These are phyloP conservation scores for Agrochola lota DNA, from an alignment of 2,888 invertebrate species.

Conservation along the genomic window DNA sequence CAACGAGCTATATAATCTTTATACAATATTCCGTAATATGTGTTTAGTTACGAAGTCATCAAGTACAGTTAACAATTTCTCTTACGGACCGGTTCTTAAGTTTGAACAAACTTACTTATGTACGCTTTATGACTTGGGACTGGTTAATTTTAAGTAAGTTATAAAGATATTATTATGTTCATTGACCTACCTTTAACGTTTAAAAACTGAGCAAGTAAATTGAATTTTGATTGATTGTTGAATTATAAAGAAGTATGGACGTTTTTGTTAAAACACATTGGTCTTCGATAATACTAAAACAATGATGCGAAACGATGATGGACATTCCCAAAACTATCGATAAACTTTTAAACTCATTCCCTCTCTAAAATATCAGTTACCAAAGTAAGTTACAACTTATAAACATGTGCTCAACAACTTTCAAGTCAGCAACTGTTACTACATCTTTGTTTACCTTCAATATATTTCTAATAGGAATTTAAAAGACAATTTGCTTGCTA, in stretches of 20 bases:
- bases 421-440: slow-evolving; percentile 10
- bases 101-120: slow-evolving; percentile 84
- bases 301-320: neutral
- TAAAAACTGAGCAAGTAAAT: slow-evolving; percentile 26
- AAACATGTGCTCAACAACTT: slow-evolving; percentile 10
- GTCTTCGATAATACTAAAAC: neutral
- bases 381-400: slow-evolving; percentile 6
- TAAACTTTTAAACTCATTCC: neutral
- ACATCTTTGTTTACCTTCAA: slow-evolving; percentile 54
- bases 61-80: slow-evolving; percentile 89
- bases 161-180: slow-evolving; percentile 71
- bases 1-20: slow-evolving; percentile 55
- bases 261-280: neutral
- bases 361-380: slow-evolving; percentile 7
- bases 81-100: slow-evolving; percentile 84
- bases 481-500: slow-evolving; percentile 75
- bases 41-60: slow-evolving; percentile 86
- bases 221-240: slow-evolving; percentile 23
- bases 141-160: slow-evolving; percentile 74
- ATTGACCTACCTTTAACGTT: slow-evolving; percentile 59
- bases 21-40: slow-evolving; percentile 76
- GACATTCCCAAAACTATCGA: neutral
- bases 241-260: neutral
- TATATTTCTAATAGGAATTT: slow-evolving; percentile 67
- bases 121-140: slow-evolving; percentile 81